Evolutionary conservation across 1,140 invertebrate species (phyloP).

Genomic region (Araneus ventricosus): DNA sequence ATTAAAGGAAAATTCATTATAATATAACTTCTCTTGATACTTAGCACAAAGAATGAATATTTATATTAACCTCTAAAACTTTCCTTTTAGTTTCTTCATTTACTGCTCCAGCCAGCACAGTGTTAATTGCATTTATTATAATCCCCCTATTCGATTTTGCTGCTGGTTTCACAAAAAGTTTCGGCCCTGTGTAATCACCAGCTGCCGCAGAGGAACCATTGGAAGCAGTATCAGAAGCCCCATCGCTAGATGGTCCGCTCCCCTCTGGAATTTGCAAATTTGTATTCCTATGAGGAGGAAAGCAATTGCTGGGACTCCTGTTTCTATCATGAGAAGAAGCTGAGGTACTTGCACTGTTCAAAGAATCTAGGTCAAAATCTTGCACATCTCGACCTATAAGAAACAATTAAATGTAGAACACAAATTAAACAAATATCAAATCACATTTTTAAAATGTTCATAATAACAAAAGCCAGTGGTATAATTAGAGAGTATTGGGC

Average conservation of each 20-base stretch:
- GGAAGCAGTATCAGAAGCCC: constrained; percentile 77
- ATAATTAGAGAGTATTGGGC: too few relatives aligned
- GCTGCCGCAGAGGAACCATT: constrained; percentile 73
- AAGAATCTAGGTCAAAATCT: constrained; percentile 69
- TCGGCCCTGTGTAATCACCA: constrained; percentile 84
- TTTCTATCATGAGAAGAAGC: constrained; percentile 56
- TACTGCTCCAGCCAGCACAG: constrained; percentile 98
- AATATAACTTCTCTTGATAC: neutral
- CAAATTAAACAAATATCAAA: too few relatives aligned
- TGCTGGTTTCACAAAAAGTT: constrained; percentile 97
- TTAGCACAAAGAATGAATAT: neutral
- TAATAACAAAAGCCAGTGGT: too few relatives aligned
- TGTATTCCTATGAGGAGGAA: constrained; percentile 9
- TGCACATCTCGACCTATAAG: constrained; percentile 52
- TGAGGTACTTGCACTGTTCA: constrained; percentile 67
- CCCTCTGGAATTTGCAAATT: constrained; percentile 63
- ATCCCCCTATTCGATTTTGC: constrained; percentile 98
- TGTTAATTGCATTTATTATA: constrained; percentile 98
- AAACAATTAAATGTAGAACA: too few relatives aligned
- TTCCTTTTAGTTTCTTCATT: constrained; percentile 95
- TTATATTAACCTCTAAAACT: constrained; percentile 87
- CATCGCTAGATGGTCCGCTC: constrained; percentile 76
- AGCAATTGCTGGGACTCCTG: constrained; percentile 45
- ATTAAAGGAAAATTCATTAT: neutral
- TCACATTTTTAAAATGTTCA: too few relatives aligned